Conservation (phyloP, 2,888 invertebrate genomes). For the Mythimna vitellina region DNA sequence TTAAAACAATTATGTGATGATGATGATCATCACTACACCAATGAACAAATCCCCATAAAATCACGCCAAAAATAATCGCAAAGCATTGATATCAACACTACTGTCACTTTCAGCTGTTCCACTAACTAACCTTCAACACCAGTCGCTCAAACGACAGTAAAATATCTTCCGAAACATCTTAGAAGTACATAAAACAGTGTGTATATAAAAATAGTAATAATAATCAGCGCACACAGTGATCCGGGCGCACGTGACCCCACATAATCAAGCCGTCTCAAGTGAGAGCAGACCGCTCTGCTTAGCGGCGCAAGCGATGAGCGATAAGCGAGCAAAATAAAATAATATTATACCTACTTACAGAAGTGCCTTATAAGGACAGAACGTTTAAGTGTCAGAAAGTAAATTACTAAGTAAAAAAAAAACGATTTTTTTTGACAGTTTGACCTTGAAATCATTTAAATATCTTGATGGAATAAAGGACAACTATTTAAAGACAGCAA, state of each 20-base stretch:
- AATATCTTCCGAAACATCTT: constrained; percentile 11
- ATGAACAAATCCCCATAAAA: no score
- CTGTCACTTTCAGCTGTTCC: neutral
- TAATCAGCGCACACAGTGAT: constrained; percentile 66
- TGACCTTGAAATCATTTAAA: no score
- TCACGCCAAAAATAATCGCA: neutral
- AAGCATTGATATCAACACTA: neutral
- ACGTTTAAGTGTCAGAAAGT: no score
- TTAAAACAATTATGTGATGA: no score
- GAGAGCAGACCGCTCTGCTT: constrained; percentile 62
- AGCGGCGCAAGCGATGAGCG: constrained; percentile 42
- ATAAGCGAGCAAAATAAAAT: constrained; percentile 25
- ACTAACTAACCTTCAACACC: neutral
- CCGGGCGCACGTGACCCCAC: constrained; percentile 79
- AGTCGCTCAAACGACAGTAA: neutral
- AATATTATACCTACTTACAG: neutral
- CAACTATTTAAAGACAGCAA: no score
- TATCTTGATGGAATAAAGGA: no score
- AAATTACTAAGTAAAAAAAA: no score
- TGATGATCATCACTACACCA: no score
- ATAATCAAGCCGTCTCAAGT: constrained; percentile 79
- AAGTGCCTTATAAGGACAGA: no score
- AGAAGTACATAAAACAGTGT: constrained; percentile 20
- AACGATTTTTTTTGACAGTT: no score
- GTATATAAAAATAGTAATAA: constrained; percentile 60